These are phyloP conservation scores for Sebastes trivittatus DNA, from an alignment of 2,797 vertebrate genomes.

Conservation along the genomic window DNA sequence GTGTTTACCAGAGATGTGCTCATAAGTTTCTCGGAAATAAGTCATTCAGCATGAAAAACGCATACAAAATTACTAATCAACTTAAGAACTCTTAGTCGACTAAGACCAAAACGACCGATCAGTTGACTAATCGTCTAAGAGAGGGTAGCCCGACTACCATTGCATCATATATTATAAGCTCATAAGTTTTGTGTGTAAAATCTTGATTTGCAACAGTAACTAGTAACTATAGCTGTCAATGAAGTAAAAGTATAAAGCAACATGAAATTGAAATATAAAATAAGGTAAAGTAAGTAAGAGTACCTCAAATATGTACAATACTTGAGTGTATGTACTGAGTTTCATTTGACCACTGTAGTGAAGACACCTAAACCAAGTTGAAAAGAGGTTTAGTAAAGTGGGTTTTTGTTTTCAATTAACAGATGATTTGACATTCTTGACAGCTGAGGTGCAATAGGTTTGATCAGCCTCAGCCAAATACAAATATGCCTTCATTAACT, in stretches of 20 bases:
- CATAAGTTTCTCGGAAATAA: no score
- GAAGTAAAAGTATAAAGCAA: background rate
- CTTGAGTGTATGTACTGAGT: background rate
- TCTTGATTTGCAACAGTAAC: background rate
- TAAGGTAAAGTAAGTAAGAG: background rate
- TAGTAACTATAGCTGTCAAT: background rate
- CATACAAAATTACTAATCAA: no score
- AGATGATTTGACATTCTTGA: background rate
- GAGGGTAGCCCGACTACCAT: no score
- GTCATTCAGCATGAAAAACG: no score
- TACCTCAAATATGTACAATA: background rate
- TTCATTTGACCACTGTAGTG: background rate
- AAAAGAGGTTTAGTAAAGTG: background rate
- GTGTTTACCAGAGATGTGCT: no score
- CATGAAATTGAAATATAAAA: background rate
- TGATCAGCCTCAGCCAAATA: background rate
- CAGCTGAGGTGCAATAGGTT: background rate
- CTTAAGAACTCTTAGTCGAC: no score
- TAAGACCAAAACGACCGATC: no score
- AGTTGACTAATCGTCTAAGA: no score
- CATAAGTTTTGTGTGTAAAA: no score
- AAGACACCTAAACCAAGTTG: background rate
- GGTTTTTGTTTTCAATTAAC: background rate
- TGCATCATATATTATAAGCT: background rate
- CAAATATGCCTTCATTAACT: constrained; percentile 4